Evolutionary conservation across 2,888 invertebrate species (phyloP), one percentile per base, ranked within the genome.

Genomic region (Cybosia mesomella): DNA sequence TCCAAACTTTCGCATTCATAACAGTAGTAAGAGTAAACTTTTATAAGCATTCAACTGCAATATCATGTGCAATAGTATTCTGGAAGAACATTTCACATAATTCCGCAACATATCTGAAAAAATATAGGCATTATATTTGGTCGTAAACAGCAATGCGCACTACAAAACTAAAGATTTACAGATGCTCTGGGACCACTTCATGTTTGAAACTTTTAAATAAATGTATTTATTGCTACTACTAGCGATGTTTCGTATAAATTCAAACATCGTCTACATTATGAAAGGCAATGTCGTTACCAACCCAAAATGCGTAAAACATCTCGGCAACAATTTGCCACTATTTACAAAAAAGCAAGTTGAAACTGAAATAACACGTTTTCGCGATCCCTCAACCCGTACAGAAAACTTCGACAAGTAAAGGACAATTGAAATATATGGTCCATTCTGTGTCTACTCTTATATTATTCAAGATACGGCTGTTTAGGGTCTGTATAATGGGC

Each of bases 351-450:
- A 63, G 39, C 64, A 70, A 70, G 60, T 59, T 58, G 54, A 39
- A 53, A 58, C 72, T 58, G 70, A 72, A 73, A 79, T 73, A 80
- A 73, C 82, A 80, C 77, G 74, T 73, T 65, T 64, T 61, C 49
- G 55, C 82, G 73, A 75, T 79, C 73, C 72, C 70, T 79, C 74
- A 71, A 73, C 58, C 55, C 24, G 21, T 59, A 63, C 62, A 58
- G 21, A 49, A 21, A 61, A 66, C 76, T 75, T 72, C 73, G 68
- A 76, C 70, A 68, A 74, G 71, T 70, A 71, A 74, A 64, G 65
- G 75, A 75, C 80, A 83, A 86, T 84, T 81, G 79, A 84, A 83
- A 87, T 85, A 81, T 83, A 86, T 85, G 71, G 83, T 65, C 76
- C 67, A 72, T 80, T 71, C 76, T 71, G 77, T 75, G 71, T 63